phyloP scores from a whole-genome alignment of 2,113 vertebrate species.

The Pygoscelis adeliae region DNA sequence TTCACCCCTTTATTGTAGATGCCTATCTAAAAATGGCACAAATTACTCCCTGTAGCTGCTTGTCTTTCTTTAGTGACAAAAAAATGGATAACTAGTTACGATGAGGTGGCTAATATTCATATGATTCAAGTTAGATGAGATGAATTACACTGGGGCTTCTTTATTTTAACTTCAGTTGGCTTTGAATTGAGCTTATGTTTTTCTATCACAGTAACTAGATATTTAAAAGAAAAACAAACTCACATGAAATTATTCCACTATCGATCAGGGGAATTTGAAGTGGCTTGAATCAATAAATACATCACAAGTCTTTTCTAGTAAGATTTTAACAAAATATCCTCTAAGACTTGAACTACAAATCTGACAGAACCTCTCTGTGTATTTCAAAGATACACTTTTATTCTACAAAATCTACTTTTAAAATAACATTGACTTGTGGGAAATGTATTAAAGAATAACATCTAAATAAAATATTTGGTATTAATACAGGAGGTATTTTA shows the following conservation, averaged over 20 bases:
- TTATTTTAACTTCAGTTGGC: neutral
- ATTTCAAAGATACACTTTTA: neutral
- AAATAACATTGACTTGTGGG: neutral
- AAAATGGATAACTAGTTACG: neutral
- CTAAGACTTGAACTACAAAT: neutral
- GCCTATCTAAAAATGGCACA: neutral
- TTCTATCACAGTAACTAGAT: neutral
- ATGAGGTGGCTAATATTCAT: neutral
- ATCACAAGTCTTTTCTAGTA: neutral
- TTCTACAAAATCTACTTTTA: neutral
- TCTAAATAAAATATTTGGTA: neutral
- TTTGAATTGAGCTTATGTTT: neutral
- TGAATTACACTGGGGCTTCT: neutral
- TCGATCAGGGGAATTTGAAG: neutral
- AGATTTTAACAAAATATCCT: neutral
- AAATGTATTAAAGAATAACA: neutral
- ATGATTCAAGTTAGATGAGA: neutral
- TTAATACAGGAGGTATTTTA: neutral
- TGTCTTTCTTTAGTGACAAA: neutral
- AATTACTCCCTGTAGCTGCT: neutral
- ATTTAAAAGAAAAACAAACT: neutral
- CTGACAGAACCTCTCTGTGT: neutral
- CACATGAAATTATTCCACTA: neutral
- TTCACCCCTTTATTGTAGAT: neutral
- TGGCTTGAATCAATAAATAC: neutral